phyloP scores from a whole-genome alignment of 53 echinoderm and acorn worm genomes.

The Apostichopus leukothele region DNA sequence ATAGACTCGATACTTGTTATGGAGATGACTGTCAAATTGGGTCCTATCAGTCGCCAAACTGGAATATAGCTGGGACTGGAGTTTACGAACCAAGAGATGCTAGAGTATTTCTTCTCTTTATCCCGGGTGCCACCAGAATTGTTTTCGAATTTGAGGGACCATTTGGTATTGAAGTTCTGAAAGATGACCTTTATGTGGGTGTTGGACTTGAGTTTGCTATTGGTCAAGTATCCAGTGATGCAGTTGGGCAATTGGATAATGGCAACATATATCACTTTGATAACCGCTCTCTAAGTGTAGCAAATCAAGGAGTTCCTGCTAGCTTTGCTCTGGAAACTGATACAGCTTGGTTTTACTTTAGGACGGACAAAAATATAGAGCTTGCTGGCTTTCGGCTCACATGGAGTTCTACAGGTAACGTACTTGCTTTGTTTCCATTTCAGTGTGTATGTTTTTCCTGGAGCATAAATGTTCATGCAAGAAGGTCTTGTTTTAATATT shows the following conservation, averaged over 20 bases:
- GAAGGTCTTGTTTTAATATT: too few relatives aligned
- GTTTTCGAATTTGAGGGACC: constrained; percentile 59
- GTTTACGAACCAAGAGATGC: constrained; percentile 49
- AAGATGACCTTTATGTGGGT: constrained; percentile 90
- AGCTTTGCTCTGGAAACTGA: constrained; percentile 48
- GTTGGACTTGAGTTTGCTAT: constrained; percentile 31
- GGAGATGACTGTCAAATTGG: constrained; percentile 59
- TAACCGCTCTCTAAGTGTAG: constrained; percentile 14
- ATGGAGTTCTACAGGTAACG: constrained; percentile 50
- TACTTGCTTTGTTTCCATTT: neutral
- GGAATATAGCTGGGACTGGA: constrained; percentile 56
- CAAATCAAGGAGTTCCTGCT: constrained; percentile 35
- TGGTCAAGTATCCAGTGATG: neutral
- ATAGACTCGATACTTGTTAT: constrained; percentile 62
- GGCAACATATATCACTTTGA: constrained; percentile 33
- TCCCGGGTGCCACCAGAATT: constrained; percentile 75
- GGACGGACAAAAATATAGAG: constrained; percentile 57
- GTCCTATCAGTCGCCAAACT: constrained; percentile 60
- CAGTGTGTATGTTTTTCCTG: too few relatives aligned
- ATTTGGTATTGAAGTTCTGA: constrained; percentile 69
- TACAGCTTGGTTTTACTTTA: constrained; percentile 49
- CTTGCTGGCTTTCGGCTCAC: constrained; percentile 37
- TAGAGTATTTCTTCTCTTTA: constrained; percentile 68
- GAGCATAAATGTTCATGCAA: too few relatives aligned
- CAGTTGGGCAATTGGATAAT: constrained; percentile 5